A percentile compares a stretch with the other conserved stretches of the same genome.
phyloP scores from a whole-genome alignment of 2,888 invertebrate species.

The Harpalus rufipes region DNA sequence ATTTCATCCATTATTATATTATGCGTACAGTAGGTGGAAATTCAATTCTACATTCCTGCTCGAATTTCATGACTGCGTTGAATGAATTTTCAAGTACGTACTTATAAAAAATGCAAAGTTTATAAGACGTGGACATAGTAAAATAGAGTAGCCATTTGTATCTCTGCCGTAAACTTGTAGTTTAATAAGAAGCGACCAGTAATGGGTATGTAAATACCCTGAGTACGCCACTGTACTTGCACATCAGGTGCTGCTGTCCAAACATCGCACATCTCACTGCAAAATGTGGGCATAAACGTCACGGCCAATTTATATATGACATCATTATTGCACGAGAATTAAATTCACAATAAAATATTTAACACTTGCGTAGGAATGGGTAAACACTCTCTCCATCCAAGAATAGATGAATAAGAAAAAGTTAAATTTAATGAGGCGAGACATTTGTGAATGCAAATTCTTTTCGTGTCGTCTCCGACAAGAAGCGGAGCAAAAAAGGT shows the following conservation, averaged over 20 bases:
- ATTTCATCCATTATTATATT: no score
- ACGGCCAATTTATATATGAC: slow-evolving; percentile 63
- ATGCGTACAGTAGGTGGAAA: no score
- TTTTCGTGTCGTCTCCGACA: slow-evolving; percentile 55
- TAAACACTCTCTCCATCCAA: slow-evolving; percentile 58
- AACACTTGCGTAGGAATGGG: slow-evolving; percentile 63
- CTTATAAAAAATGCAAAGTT: neutral
- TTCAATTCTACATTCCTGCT: no score
- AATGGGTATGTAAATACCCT: slow-evolving; percentile 5
- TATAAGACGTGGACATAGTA: neutral
- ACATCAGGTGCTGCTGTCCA: slow-evolving; percentile 59
- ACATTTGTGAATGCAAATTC: slow-evolving; percentile 65
- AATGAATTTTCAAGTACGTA: no score
- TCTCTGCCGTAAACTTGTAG: neutral
- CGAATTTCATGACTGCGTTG: no score
- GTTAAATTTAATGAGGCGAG: slow-evolving; percentile 59
- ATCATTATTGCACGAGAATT: slow-evolving; percentile 65
- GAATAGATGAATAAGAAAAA: slow-evolving; percentile 65
- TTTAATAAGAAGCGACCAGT: slow-evolving; percentile 20
- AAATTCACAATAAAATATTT: slow-evolving; percentile 66
- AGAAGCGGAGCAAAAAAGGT: slow-evolving; percentile 44
- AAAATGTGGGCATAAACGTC: slow-evolving; percentile 61
- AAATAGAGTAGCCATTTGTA: neutral
- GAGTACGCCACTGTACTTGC: slow-evolving; percentile 1
- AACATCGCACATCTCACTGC: slow-evolving; percentile 17